A percentile compares a stretch with the other conserved stretches of the same genome.
Conservation (phyloP, 2,113 vertebrate species). For the Irena cyanogastra region DNA sequence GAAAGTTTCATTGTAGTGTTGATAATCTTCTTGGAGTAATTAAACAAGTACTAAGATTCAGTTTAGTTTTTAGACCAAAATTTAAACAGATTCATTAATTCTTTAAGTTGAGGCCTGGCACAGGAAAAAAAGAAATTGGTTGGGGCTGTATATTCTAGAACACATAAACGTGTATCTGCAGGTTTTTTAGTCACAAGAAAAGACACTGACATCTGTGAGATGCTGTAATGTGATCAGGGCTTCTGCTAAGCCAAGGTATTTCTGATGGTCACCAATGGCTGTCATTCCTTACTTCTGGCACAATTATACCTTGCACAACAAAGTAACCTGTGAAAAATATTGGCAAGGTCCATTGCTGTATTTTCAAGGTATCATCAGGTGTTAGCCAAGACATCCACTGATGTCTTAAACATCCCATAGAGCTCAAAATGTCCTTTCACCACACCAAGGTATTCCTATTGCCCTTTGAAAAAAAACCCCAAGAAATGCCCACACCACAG, state of each 20-base stretch:
- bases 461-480: background rate
- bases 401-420: background rate
- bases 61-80: background rate
- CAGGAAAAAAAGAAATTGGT: background rate
- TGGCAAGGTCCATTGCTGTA: background rate
- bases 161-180: background rate
- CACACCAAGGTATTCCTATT: background rate
- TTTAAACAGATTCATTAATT: background rate
- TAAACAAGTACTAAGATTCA: background rate
- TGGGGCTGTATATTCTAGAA: background rate
- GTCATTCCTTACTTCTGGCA: background rate
- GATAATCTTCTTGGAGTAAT: background rate
- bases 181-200: background rate
- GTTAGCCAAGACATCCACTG: background rate
- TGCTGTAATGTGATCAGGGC: background rate
- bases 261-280: rapidly evolving
- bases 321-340: background rate
- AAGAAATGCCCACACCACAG: background rate
- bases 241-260: background rate
- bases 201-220: background rate
- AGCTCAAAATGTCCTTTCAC: background rate
- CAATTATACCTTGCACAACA: background rate
- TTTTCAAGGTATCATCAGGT: background rate
- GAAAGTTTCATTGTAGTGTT: background rate
- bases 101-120: background rate